phyloP scores from a whole-genome alignment of 2,797 vertebrate species.

The Rhabdophis nuchalis region DNA sequence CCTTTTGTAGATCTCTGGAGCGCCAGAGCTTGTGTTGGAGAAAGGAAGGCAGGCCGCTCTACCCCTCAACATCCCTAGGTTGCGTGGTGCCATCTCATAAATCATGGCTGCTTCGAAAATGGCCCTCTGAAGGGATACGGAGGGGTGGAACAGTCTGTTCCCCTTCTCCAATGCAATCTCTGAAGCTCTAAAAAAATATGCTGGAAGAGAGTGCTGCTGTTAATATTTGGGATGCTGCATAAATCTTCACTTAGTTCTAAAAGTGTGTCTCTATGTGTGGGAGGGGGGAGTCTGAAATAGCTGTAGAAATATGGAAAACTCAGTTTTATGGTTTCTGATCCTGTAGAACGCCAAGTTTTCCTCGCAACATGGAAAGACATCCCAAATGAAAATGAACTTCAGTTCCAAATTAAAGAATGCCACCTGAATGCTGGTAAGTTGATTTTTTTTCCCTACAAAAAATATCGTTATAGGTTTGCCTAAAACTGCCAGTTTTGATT shows the following conservation, averaged over 20 bases:
- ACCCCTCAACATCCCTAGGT: neutral
- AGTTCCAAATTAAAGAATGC: conserved; percentile 99
- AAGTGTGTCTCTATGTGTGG: neutral
- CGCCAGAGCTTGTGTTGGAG: neutral
- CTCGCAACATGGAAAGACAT: conserved; percentile 99
- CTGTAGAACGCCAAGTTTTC: conserved; percentile 93
- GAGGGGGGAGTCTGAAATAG: neutral
- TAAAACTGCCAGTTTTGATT: neutral
- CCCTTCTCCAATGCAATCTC: neutral
- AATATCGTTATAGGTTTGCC: fast-evolving
- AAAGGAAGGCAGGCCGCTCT: neutral
- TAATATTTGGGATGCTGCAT: neutral
- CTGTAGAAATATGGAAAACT: neutral
- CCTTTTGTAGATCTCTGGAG: neutral
- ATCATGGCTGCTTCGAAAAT: neutral
- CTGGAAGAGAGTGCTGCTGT: neutral
- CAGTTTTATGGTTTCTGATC: neutral
- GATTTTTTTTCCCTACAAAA: fast-evolving
- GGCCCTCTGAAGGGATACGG: neutral
- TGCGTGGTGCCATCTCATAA: neutral
- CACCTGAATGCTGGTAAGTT: conserved; percentile 92
- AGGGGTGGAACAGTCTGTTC: neutral
- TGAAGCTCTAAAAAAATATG: neutral
- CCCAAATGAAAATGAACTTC: conserved; percentile 98
- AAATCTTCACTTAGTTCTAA: neutral